Evolutionary conservation across 2,113 vertebrate genomes (phyloP).

Genomic region (Lonchura striata): DNA sequence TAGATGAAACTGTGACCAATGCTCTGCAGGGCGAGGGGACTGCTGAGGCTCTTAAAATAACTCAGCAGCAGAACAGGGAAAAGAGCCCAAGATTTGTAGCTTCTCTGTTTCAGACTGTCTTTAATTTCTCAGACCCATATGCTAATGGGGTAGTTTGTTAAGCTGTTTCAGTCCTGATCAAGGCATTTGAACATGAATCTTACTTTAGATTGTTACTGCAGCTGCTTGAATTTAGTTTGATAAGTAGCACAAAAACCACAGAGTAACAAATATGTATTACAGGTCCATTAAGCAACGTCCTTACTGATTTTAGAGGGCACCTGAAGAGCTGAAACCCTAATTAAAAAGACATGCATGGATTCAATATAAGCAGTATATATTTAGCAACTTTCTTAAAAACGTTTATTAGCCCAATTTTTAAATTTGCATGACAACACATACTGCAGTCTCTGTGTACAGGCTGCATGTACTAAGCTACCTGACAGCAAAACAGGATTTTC

Average conservation of each 20-base stretch:
- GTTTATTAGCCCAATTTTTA: neutral
- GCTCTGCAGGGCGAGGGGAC: accelerated
- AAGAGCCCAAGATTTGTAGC: neutral
- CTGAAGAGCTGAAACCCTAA: neutral
- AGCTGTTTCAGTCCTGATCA: neutral
- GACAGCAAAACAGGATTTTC: neutral
- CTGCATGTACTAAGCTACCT: neutral
- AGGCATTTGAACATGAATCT: accelerated
- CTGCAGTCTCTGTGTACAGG: neutral
- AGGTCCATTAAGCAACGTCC: neutral
- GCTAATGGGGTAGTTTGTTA: neutral
- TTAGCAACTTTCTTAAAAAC: neutral
- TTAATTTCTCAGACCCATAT: neutral
- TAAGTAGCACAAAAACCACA: neutral
- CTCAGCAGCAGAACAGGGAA: neutral
- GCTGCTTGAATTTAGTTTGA: neutral
- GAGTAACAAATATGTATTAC: neutral
- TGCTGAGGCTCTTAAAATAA: neutral
- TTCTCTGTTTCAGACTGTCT: neutral
- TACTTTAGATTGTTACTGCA: neutral
- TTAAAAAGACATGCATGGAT: neutral
- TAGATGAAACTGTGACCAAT: neutral
- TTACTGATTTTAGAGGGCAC: neutral
- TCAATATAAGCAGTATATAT: neutral
- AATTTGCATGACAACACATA: neutral